These are phyloP conservation scores for Notodonta ziczac DNA, from an alignment of 2,888 invertebrate species.

Conservation along the genomic window DNA sequence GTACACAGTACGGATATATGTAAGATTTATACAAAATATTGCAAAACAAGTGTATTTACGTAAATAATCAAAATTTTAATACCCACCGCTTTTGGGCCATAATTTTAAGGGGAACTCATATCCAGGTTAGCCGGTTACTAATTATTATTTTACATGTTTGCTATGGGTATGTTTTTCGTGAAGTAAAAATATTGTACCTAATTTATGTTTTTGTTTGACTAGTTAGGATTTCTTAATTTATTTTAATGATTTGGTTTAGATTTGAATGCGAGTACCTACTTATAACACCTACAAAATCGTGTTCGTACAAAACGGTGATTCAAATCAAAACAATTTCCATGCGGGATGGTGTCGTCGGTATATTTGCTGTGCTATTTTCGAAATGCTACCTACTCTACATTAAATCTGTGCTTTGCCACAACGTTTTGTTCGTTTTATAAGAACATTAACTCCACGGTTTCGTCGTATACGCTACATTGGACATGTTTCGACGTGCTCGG, in stretches of 20 bases:
- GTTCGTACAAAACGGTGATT: conserved; percentile 14
- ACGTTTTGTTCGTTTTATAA: conserved; percentile 38
- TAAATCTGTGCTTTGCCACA: conserved; percentile 27
- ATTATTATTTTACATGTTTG: no score
- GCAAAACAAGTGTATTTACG: neutral
- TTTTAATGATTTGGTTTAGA: no score
- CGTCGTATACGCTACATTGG: conserved; percentile 26
- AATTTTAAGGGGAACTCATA: no score
- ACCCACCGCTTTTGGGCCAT: no score
- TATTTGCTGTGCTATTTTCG: conserved; percentile 39
- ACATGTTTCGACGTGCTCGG: conserved; percentile 43
- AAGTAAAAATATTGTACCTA: no score
- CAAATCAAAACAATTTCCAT: conserved; percentile 32
- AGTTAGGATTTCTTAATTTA: no score
- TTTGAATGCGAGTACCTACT: no score
- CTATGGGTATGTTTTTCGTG: no score
- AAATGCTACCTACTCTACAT: conserved; percentile 36
- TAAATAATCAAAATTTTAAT: no score
- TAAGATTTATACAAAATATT: neutral
- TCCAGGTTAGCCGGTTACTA: no score
- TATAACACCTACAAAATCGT: no score
- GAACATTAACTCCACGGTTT: conserved; percentile 35
- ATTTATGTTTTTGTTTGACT: no score
- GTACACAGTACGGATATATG: neutral
- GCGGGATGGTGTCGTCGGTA: conserved; percentile 20